These are phyloP conservation scores for Cyphomyrus plagiostoma DNA, from an alignment of 2,113 vertebrate species.

Conservation along the genomic window DNA sequence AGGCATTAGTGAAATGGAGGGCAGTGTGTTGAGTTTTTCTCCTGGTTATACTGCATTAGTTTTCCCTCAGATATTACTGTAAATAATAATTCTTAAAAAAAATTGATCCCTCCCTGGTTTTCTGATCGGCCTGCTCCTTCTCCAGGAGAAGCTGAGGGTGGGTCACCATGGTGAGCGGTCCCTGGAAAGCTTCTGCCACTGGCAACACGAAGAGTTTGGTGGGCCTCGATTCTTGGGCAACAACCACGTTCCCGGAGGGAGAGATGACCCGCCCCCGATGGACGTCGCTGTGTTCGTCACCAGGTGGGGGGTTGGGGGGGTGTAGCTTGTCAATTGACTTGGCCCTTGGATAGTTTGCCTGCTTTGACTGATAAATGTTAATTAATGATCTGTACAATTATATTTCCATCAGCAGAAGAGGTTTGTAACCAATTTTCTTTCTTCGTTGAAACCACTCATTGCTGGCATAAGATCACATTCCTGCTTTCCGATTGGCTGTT, in stretches of 20 bases:
- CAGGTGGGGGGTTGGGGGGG: conserved; percentile 53
- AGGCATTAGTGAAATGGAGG: background rate
- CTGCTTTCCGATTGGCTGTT: conserved; percentile 43
- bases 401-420: conserved; percentile 32
- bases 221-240: conserved; percentile 76
- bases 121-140: background rate
- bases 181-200: conserved; percentile 93
- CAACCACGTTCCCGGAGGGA: conserved; percentile 81
- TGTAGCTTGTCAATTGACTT: background rate
- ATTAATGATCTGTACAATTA: conserved; percentile 24
- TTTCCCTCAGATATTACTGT: background rate
- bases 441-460: conserved; percentile 25
- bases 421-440: conserved; percentile 34
- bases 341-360: conserved; percentile 17
- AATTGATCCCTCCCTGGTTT: background rate
- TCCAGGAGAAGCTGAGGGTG: conserved; percentile 77
- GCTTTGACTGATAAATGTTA: conserved; percentile 22
- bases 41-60: background rate
- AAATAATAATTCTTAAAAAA: background rate
- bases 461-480: conserved; percentile 35
- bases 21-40: background rate
- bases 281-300: conserved; percentile 91
- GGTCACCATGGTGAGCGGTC: conserved; percentile 88
- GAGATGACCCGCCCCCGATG: conserved; percentile 75
- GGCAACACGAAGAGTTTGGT: conserved; percentile 90